Evolutionary conservation across 1,140 invertebrate genomes (phyloP).

Genomic region (Paraescarpia echinospica): DNA sequence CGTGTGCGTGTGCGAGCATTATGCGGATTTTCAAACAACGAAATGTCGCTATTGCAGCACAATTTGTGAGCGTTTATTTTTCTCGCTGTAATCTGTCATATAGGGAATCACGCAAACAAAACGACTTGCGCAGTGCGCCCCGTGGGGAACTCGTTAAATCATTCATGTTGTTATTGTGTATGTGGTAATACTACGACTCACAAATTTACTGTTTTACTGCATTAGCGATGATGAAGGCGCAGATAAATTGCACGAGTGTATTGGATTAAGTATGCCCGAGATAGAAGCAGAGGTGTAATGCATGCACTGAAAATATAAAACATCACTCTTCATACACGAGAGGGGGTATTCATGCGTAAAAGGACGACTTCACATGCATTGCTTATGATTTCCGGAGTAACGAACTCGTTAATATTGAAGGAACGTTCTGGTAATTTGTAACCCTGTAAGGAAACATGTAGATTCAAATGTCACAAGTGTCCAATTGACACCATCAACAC

Average conservation of each 20-base stretch:
- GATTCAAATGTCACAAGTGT: too few relatives aligned
- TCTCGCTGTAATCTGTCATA: not conserved
- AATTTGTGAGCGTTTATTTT: not conserved
- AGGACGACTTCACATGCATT: not conserved
- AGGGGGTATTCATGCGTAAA: not conserved
- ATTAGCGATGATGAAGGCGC: not conserved
- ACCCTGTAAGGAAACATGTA: too few relatives aligned
- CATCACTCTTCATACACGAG: not conserved
- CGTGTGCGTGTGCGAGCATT: not conserved
- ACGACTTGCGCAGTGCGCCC: too few relatives aligned
- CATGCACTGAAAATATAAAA: too few relatives aligned
- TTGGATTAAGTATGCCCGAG: not conserved
- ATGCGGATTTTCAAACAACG: not conserved
- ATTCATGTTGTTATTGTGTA: not conserved
- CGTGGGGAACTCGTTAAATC: not conserved
- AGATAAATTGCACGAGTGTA: not conserved
- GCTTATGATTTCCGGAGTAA: too few relatives aligned
- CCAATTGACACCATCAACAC: too few relatives aligned
- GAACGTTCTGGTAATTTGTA: too few relatives aligned
- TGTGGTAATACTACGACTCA: not conserved
- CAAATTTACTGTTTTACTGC: not conserved
- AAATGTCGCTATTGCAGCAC: too few relatives aligned
- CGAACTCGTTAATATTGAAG: too few relatives aligned
- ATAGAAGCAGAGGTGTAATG: too few relatives aligned
- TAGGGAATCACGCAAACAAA: not conserved